Evolutionary conservation across 2,888 invertebrate species (phyloP).

Genomic region (Kuschelorhynchus macadamiae): DNA sequence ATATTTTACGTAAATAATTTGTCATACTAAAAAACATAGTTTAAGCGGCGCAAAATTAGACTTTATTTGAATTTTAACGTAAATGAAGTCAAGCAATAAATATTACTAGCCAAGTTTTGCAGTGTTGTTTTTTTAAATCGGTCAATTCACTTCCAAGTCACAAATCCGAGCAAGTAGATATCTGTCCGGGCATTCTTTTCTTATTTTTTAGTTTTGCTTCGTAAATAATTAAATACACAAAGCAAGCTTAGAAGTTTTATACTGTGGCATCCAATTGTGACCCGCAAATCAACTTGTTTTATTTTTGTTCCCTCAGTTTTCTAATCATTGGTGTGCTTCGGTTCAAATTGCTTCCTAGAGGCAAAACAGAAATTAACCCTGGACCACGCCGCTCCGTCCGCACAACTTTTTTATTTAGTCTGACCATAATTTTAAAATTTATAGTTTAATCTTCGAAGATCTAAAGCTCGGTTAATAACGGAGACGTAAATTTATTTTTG

Average conservation of each 20-base stretch:
- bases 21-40: no score
- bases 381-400: conserved; percentile 20
- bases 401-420: conserved; percentile 30
- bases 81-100: no score
- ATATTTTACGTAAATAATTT: no score
- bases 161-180: no score
- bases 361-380: conserved; percentile 37
- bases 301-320: conserved; percentile 35
- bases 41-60: no score
- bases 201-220: no score
- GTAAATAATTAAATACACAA: no score
- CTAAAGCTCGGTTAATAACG: conserved; percentile 35
- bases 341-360: conserved; percentile 34
- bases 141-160: no score
- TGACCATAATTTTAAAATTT: conserved; percentile 42
- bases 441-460: conserved; percentile 40
- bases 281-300: conserved; percentile 8
- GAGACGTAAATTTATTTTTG: conserved; percentile 19
- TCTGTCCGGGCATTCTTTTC: no score
- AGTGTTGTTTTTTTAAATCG: no score
- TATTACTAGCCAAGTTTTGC: no score
- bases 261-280: conserved; percentile 3
- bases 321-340: conserved; percentile 25
- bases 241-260: conserved; percentile 1
- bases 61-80: no score